These are phyloP conservation scores for Aldrovandia affinis DNA, from an alignment of 2,797 vertebrate species.

Conservation along the genomic window DNA sequence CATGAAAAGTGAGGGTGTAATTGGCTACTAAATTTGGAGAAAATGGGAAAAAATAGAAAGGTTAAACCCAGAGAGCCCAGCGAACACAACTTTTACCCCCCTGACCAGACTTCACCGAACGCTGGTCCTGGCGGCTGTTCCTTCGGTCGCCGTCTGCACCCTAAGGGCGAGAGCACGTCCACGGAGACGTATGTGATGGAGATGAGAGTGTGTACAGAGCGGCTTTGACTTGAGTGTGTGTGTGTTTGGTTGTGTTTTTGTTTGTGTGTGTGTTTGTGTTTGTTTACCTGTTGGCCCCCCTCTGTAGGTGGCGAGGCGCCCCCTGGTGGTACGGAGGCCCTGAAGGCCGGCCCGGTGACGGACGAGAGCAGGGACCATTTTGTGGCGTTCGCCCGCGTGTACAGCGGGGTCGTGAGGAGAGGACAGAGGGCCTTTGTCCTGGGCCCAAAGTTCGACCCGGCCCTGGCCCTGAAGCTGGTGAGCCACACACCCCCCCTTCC, in stretches of 20 bases:
- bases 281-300: too few species aligned
- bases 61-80: neutral
- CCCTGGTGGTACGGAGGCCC: constrained; percentile 53
- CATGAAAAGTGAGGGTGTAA: too few species aligned
- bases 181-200: too few species aligned
- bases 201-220: neutral
- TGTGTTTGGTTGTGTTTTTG: neutral
- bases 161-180: neutral
- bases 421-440: constrained; percentile 88
- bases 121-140: neutral
- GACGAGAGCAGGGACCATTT: constrained; percentile 81
- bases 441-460: constrained; percentile 92
- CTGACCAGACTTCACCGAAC: neutral
- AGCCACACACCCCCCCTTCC: constrained; percentile 35
- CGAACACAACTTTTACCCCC: neutral
- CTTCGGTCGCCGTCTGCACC: neutral
- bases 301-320: constrained; percentile 64
- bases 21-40: too few species aligned
- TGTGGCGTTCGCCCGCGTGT: constrained; percentile 91
- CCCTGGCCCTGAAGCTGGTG: constrained; percentile 81
- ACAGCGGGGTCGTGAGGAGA: constrained; percentile 82
- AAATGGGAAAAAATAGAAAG: too few species aligned
- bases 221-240: too few species aligned
- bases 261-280: neutral
- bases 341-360: constrained; percentile 58